Base-by-base conservation (phyloP, 2,797 vertebrate genomes). In the Lophotriccus pileatus region DNA sequence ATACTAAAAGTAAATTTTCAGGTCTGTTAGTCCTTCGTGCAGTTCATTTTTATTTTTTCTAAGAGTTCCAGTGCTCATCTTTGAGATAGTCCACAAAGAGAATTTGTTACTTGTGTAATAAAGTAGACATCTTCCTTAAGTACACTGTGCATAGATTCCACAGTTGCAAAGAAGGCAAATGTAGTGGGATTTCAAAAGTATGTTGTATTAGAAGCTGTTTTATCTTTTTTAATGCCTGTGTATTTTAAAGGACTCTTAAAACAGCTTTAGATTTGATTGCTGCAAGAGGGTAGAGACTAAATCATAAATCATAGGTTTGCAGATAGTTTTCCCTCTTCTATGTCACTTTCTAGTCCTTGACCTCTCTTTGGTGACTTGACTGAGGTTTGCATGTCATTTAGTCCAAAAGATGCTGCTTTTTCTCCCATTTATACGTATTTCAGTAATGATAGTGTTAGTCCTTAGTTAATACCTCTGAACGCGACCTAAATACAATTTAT, bases 11-110 rank as follows among this genome's bases (percentile, higher is more conserved):
- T 20, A 46, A 66, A 18, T 37, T 28, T 78, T 73, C 7, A 10
- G 22, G 10, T 30, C 36, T 78, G 2, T 60, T 79, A 34, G 6
- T n/a, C 6, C 25, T 52, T 79, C 4, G 3, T 60, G 14, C 25
- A 72, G 3, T 25, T 70, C 4, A 37, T 37, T 58, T 66, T 34
- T 27, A 3, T 6, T 50, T 60, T 67, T 90, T 92, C 56, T 32
- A 64, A 78, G 24, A 14, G 7, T n/a, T 79, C 4, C 32, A 15
- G 0, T 34, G 17, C 13, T 72, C 0, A 0, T 64, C 9, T 18
- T 49, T 55, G 39, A 55, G 39, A 19, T 34, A 23, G 4, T 23
- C 32, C 9, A 36, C 20, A 46, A 49, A 49, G 6, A 50, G 5
- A n/a, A 43, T 37, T 55, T 70, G 6, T 63, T 46, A 15, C 4